These are phyloP conservation scores for Rhadinocentrus ornatus DNA, from an alignment of 2,797 vertebrate genomes.

Conservation along the genomic window DNA sequence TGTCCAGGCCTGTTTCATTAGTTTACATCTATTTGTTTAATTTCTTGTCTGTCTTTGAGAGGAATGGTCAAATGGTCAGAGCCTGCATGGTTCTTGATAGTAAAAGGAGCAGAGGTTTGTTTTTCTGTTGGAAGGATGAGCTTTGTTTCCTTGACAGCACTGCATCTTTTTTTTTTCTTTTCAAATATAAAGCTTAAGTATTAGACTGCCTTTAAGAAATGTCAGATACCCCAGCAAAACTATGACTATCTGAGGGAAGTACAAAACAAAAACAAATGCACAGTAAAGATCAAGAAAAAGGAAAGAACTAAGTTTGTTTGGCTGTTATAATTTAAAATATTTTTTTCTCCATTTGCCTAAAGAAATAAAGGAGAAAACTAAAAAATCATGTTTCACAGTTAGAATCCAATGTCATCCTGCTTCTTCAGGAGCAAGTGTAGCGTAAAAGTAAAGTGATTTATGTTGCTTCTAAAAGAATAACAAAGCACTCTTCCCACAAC, in stretches of 20 bases:
- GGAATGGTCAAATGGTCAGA: slow-evolving; percentile 8
- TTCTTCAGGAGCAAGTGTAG: slow-evolving; percentile 12
- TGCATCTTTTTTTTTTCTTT: slow-evolving; percentile 25
- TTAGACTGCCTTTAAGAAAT: slow-evolving; percentile 20
- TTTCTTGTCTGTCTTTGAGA: no score
- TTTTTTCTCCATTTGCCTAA: slow-evolving; percentile 22
- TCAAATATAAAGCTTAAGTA: slow-evolving; percentile 33
- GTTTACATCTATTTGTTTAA: no score
- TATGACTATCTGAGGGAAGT: slow-evolving; percentile 6
- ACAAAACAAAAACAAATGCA: slow-evolving; percentile 1
- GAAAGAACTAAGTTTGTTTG: neutral
- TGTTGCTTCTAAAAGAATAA: slow-evolving; percentile 30
- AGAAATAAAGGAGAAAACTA: slow-evolving; percentile 29
- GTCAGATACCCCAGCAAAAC: slow-evolving; percentile 20
- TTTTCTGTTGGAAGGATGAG: slow-evolving; percentile 38
- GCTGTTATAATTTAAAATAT: slow-evolving; percentile 26
- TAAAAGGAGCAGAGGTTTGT: slow-evolving; percentile 2
- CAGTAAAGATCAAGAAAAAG: neutral
- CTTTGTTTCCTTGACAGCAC: slow-evolving; percentile 23
- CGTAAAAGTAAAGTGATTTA: slow-evolving; percentile 31
- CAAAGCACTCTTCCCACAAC: slow-evolving; percentile 19
- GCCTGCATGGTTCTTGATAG: slow-evolving; percentile 15
- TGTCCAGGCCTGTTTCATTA: no score
- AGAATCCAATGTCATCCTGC: slow-evolving; percentile 3
- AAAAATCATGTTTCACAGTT: slow-evolving; percentile 11